Base-by-base conservation (phyloP, 2,113 vertebrate species). In the Oxyura jamaicensis region DNA sequence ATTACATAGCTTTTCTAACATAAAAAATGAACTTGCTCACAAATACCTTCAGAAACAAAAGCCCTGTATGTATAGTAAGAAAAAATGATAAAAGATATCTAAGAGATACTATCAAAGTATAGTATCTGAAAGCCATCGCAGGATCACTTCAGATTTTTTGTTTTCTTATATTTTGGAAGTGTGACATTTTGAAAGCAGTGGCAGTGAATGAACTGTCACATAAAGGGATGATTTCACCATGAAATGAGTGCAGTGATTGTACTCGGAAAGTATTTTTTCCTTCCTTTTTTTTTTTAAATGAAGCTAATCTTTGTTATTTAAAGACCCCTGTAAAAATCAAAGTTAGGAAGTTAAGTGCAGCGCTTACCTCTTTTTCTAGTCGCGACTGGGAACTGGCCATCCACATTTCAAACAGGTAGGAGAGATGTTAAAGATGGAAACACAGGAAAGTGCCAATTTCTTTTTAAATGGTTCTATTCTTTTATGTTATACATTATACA, bases 401-500 rank as follows among this genome's bases (percentile, higher is more conserved):
- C 59, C 71, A 36, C 28, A 71, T 93, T 91, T 88, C 95, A 74
- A 92, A 82, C 90, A 59, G 65, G 90, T 91, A 85, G 93, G 41
- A 83, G 89, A 88, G 74, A 94, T 91, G 96, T 96, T 81, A 90
- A 91, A 79, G 71, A 69, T 39, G 91, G 41, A 66, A 83, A 53
- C 69, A 77, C 3, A 35, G 81, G 76, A 86, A 95, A 88, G 80
- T 89, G 81, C 93, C 72, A 92, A 96, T 97, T 97, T 95, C 92
- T 93, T 94, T 86, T 96, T 68, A 93, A 96, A 83, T 79, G 48
- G 53, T 90, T 97, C 91, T 80, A 94, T 90, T 97, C 67, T 94
- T 97, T 82, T 97, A 85, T 97, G 85, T 97, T 97, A 96, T 97
- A 95, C 97, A 97, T 97, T 95, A 97, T 97, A 96, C 72, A 97